Conservation (phyloP, 92 coral and sea anemone species). For the Bergia puertoricense region DNA sequence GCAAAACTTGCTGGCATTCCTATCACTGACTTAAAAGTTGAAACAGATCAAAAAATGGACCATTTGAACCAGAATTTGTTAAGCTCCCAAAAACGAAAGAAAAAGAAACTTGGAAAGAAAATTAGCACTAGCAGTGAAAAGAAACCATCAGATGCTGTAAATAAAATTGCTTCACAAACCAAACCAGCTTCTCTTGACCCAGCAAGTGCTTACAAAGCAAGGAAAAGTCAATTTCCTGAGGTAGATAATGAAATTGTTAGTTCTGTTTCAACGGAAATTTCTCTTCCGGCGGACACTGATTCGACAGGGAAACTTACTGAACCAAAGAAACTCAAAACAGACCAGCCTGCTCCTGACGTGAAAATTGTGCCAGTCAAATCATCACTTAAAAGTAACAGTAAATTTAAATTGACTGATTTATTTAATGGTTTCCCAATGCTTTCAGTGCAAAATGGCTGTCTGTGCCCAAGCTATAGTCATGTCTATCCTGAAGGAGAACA, state of each 20-base stretch:
- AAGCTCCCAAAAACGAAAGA: constrained; percentile 17
- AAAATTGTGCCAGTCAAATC: constrained; percentile 34
- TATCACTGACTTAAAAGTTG: constrained; percentile 8
- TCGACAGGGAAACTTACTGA: constrained; percentile 2
- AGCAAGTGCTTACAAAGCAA: background rate
- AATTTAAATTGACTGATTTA: constrained; percentile 67
- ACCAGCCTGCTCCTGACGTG: background rate
- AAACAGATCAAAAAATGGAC: constrained; percentile 19
- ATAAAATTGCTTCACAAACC: background rate
- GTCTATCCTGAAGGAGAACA: constrained; percentile 45
- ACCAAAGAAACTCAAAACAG: background rate
- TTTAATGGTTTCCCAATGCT: constrained; percentile 65
- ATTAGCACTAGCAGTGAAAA: background rate
- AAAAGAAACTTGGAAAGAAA: background rate
- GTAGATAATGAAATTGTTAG: background rate
- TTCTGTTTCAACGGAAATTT: background rate
- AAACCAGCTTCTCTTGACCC: background rate
- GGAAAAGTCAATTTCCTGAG: background rate
- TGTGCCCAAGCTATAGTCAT: constrained; percentile 62
- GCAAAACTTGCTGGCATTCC: constrained; percentile 1
- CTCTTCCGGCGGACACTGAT: background rate
- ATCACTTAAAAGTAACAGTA: constrained; percentile 52
- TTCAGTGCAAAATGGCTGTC: constrained; percentile 51
- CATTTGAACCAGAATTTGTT: background rate
- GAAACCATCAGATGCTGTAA: background rate